Conservation (phyloP, 1,140 invertebrate genomes). For the Diorhabda sublineata region DNA sequence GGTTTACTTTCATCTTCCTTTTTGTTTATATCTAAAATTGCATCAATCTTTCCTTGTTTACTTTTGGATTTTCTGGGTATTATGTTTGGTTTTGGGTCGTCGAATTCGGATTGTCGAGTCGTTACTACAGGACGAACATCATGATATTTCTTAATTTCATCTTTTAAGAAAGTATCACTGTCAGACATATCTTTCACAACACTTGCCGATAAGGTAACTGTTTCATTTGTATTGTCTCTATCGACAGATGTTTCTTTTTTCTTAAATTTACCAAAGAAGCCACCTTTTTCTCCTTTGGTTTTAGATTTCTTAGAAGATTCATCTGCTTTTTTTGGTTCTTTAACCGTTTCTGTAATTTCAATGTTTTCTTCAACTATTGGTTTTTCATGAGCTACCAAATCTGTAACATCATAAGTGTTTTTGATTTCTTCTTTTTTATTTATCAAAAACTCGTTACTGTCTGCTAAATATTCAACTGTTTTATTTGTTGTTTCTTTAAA, state of each 20-base stretch:
- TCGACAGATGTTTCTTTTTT: constrained; percentile 18
- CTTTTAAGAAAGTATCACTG: constrained; percentile 16
- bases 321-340: background rate
- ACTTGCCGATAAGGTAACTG: background rate
- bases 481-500: constrained; percentile 5
- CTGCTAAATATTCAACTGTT: constrained; percentile 15
- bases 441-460: constrained; percentile 21
- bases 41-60: background rate
- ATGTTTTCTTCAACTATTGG: background rate
- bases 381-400: background rate
- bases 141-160: constrained; percentile 26
- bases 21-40: background rate
- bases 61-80: background rate
- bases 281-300: constrained; percentile 1
- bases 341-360: background rate
- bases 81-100: background rate
- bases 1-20: background rate
- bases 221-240: background rate
- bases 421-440: constrained; percentile 23
- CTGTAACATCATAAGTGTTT: constrained; percentile 18
- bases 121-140: constrained; percentile 19
- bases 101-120: background rate
- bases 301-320: constrained; percentile 5
- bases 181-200: background rate
- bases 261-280: constrained; percentile 18